phyloP scores from a whole-genome alignment of 1,140 invertebrate species.

The Ruditapes philippinarum region DNA sequence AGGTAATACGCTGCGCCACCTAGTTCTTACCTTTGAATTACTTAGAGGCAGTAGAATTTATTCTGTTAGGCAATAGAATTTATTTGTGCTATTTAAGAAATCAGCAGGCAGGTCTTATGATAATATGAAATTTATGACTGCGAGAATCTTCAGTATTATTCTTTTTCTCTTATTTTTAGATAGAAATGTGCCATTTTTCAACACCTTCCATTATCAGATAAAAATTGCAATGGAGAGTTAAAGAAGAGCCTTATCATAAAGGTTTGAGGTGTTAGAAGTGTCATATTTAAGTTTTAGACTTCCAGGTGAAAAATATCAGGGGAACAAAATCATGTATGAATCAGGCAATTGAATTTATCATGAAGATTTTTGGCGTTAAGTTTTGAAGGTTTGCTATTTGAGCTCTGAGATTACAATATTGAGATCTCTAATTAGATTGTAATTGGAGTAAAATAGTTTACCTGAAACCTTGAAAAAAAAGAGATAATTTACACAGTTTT shows the following conservation, averaged over 20 bases:
- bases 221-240: background rate
- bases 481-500: background rate
- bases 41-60: background rate
- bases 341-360: too few relatives aligned
- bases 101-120: slow-evolving; percentile 18
- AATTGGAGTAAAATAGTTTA: too few relatives aligned
- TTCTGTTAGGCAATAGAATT: background rate
- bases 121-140: slow-evolving; percentile 30
- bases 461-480: too few relatives aligned
- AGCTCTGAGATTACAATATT: too few relatives aligned
- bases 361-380: too few relatives aligned
- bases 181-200: background rate
- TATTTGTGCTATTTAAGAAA: slow-evolving; percentile 37
- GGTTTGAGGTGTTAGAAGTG: background rate
- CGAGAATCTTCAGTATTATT: too few relatives aligned
- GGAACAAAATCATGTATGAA: too few relatives aligned
- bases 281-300: background rate
- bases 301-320: background rate
- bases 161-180: background rate
- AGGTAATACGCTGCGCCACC: slow-evolving; percentile 26
- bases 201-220: slow-evolving; percentile 10
- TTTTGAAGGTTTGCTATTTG: too few relatives aligned
- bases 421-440: too few relatives aligned
- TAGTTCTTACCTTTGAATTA: slow-evolving; percentile 7
- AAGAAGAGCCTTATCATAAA: background rate